phyloP scores from a whole-genome alignment of 2,797 vertebrate genomes.

The Dermochelys coriacea region DNA sequence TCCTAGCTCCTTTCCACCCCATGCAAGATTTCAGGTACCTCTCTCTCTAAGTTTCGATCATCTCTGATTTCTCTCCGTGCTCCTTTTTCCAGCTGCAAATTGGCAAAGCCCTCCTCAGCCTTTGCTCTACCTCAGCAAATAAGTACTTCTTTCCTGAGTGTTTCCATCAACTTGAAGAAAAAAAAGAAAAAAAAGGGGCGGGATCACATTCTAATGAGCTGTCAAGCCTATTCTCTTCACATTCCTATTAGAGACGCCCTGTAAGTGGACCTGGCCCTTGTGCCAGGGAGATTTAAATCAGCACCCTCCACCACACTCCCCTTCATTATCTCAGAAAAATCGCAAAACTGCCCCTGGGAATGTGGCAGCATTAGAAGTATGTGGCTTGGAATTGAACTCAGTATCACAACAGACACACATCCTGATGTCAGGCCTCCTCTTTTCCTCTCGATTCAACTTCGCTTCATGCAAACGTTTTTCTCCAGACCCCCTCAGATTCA shows the following conservation, averaged over 20 bases:
- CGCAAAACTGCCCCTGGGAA: background rate
- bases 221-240: slow-evolving; percentile 73
- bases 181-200: slow-evolving; percentile 66
- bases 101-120: slow-evolving; percentile 79
- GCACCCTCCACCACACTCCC: slow-evolving; percentile 27
- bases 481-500: background rate
- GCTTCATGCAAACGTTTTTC: accelerated
- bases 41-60: background rate
- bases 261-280: slow-evolving; percentile 60
- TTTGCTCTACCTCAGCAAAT: slow-evolving; percentile 85
- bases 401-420: background rate
- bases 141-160: slow-evolving; percentile 82
- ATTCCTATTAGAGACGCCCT: slow-evolving; percentile 72
- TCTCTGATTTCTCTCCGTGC: slow-evolving; percentile 24
- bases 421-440: background rate
- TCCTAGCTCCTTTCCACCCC: background rate
- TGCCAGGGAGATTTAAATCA: slow-evolving; percentile 75
- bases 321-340: slow-evolving; percentile 31
- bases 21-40: background rate
- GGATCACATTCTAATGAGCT: slow-evolving; percentile 80
- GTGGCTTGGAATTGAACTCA: background rate
- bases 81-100: slow-evolving; percentile 69
- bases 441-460: background rate
- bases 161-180: slow-evolving; percentile 72
- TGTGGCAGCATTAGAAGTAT: slow-evolving; percentile 11